Conservation (phyloP, 2,113 vertebrate genomes). For the Heterotis niloticus region DNA sequence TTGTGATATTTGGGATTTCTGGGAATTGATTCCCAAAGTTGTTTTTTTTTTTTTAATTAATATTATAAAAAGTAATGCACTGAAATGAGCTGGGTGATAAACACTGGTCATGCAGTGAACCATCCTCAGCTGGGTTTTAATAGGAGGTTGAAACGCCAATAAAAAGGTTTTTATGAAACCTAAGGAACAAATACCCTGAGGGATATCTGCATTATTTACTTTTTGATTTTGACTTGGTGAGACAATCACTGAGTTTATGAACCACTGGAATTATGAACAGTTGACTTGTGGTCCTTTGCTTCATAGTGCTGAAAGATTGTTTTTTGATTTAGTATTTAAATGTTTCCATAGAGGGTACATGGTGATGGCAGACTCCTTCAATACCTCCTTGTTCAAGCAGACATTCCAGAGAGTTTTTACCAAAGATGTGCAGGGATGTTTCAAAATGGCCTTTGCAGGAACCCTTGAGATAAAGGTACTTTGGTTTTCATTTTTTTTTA, state of each 20-base stretch:
- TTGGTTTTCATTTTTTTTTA: not conserved
- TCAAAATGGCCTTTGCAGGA: slow-evolving; percentile 95
- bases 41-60: too few species aligned
- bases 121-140: too few species aligned
- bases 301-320: not conserved
- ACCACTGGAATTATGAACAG: too few species aligned
- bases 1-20: too few species aligned
- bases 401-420: slow-evolving; percentile 96
- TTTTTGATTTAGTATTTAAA: slow-evolving; percentile 4
- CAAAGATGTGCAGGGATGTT: slow-evolving; percentile 86
- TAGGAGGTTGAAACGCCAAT: too few species aligned
- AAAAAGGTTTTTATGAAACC: too few species aligned
- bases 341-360: slow-evolving; percentile 80
- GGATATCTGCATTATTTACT: not conserved
- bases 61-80: too few species aligned
- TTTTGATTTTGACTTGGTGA: not conserved
- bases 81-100: too few species aligned
- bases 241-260: too few species aligned
- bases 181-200: not conserved
- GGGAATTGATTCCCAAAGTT: too few species aligned
- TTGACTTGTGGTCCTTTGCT: too few species aligned
- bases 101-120: too few species aligned
- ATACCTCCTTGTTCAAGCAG: slow-evolving; percentile 95
- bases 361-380: slow-evolving; percentile 98
- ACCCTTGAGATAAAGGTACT: slow-evolving; percentile 94